phyloP scores from a whole-genome alignment of 2,888 invertebrate genomes.

The Trachelus iudaicus region DNA sequence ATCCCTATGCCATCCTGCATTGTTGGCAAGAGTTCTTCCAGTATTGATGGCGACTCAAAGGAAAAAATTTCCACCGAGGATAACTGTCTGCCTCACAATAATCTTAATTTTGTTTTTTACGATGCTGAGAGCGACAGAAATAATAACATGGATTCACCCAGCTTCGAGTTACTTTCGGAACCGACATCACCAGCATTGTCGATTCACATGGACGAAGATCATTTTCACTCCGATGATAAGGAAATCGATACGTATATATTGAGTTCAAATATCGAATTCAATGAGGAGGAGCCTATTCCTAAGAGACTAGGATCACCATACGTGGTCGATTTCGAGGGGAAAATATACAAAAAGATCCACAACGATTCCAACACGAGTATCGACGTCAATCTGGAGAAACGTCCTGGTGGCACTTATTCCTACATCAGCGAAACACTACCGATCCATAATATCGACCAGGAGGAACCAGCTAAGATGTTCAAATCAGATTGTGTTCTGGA shows the following conservation, averaged over 20 bases:
- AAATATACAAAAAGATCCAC: slow-evolving; percentile 20
- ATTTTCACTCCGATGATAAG: slow-evolving; percentile 27
- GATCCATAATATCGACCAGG: slow-evolving; percentile 2
- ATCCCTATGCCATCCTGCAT: slow-evolving; percentile 48
- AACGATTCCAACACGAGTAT: slow-evolving; percentile 5
- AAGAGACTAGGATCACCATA: slow-evolving; percentile 1
- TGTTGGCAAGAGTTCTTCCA: slow-evolving; percentile 16
- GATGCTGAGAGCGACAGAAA: slow-evolving; percentile 25
- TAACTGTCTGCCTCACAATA: not conserved
- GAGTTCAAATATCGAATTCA: slow-evolving; percentile 10
- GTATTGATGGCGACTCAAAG: not conserved
- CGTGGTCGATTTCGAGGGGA: slow-evolving; percentile 25
- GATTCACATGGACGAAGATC: slow-evolving; percentile 36
- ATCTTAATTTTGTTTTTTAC: not conserved
- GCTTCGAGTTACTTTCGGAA: slow-evolving; percentile 38
- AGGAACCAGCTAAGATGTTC: not conserved
- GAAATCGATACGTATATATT: slow-evolving; percentile 8
- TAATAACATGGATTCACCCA: slow-evolving; percentile 33
- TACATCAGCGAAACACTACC: slow-evolving; percentile 29
- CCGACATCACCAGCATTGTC: slow-evolving; percentile 27
- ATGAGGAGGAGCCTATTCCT: slow-evolving; percentile 8
- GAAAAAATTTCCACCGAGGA: not conserved
- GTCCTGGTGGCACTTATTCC: slow-evolving; percentile 31
- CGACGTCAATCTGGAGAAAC: slow-evolving; percentile 23
- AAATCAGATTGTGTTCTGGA: not conserved